Evolutionary conservation across 53 echinoderm and acorn worm species (phyloP).

Genomic region (Apostichopus leukothele): DNA sequence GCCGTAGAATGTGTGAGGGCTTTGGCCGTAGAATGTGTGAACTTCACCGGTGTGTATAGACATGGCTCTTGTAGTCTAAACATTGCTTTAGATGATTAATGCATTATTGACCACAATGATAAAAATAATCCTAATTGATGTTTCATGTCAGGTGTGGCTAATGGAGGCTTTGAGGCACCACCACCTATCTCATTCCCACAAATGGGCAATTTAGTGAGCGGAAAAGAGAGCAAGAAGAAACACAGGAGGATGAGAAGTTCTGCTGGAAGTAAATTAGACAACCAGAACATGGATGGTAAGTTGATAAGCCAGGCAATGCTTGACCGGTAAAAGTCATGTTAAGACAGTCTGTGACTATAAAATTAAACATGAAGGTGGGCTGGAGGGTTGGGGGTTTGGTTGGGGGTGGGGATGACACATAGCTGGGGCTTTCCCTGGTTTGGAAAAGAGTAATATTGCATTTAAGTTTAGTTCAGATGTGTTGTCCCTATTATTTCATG

Average conservation of each 20-base stretch:
- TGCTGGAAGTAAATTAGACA: slow-evolving; percentile 81
- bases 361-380: too few relatives aligned
- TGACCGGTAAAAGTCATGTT: too few relatives aligned
- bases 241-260: slow-evolving; percentile 94
- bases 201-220: slow-evolving; percentile 84
- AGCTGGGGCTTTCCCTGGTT: background rate
- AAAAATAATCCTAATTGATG: background rate
- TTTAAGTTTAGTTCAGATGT: too few relatives aligned
- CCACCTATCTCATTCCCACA: slow-evolving; percentile 86
- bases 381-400: too few relatives aligned
- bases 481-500: too few relatives aligned
- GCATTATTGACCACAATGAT: background rate
- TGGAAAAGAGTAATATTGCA: too few relatives aligned
- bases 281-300: slow-evolving; percentile 57
- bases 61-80: background rate
- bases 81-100: background rate
- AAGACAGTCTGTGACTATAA: too few relatives aligned
- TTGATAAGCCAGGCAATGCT: too few relatives aligned
- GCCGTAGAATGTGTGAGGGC: too few relatives aligned
- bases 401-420: too few relatives aligned
- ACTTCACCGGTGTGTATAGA: too few relatives aligned
- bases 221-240: slow-evolving; percentile 91
- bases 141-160: slow-evolving; percentile 70
- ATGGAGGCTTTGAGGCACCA: slow-evolving; percentile 79
- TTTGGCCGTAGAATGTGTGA: too few relatives aligned